Percentiles rank a stretch among this genome's conserved stretches.
Evolutionary conservation across 2,888 invertebrate species (phyloP).

Genomic region (Drosophila dives): DNA sequence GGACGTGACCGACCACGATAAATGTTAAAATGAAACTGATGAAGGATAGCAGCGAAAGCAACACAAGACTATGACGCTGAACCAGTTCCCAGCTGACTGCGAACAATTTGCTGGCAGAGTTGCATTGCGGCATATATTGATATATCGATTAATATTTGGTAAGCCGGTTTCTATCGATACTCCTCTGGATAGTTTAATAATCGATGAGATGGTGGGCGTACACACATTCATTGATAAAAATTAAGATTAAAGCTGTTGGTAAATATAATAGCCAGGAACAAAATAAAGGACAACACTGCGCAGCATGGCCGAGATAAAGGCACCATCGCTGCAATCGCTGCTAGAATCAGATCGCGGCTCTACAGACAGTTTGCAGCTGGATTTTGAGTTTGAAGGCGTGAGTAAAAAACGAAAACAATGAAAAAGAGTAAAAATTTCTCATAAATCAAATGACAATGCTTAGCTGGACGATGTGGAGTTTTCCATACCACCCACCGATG

Average conservation of each 20-base stretch:
- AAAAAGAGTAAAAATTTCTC: not conserved
- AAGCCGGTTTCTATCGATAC: slow-evolving; percentile 21
- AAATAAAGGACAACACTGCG: slow-evolving; percentile 17
- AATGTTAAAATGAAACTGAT: slow-evolving; percentile 55
- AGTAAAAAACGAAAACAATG: slow-evolving; percentile 26
- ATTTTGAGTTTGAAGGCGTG: slow-evolving; percentile 86
- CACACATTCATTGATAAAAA: slow-evolving; percentile 70
- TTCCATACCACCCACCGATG: slow-evolving; percentile 91
- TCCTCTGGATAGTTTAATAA: slow-evolving; percentile 13
- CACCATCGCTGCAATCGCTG: slow-evolving; percentile 86
- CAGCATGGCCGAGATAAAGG: slow-evolving; percentile 83
- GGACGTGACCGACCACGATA: slow-evolving; percentile 24
- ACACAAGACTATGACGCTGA: slow-evolving; percentile 36
- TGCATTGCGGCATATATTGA: slow-evolving; percentile 12
- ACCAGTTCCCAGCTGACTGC: slow-evolving; percentile 47
- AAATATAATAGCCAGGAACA: slow-evolving; percentile 7
- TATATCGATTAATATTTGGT: not conserved
- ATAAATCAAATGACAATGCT: not conserved
- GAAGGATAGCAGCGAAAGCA: slow-evolving; percentile 41
- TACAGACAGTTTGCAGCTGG: slow-evolving; percentile 89
- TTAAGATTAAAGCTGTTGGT: slow-evolving; percentile 28
- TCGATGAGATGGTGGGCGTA: slow-evolving; percentile 67
- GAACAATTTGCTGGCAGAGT: slow-evolving; percentile 8
- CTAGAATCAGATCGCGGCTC: slow-evolving; percentile 88
- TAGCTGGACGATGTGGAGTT: slow-evolving; percentile 93